Evolutionary conservation across 2,888 invertebrate genomes (phyloP), one percentile per base, ranked within the genome.

Genomic region (Sylvicola cinctus): DNA sequence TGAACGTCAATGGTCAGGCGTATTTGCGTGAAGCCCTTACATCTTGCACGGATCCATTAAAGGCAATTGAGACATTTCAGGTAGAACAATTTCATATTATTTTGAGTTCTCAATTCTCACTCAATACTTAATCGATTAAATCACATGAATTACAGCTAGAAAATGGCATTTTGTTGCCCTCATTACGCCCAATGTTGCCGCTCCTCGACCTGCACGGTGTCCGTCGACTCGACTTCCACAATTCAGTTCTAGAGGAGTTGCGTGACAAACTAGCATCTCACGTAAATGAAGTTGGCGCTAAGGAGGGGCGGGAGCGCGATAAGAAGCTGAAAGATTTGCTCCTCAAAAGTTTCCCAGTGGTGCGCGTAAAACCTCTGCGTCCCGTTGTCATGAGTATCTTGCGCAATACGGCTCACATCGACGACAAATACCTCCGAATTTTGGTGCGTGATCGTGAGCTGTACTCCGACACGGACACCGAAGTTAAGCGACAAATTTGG

Each of bases 21-120:
- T 80, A 70, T 52, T 64, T 90, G n/a, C 63, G 78, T 33, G 88
- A 93, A 56, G 83, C 91, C 10, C 64, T 95, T 12, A 91, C 91
- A 11, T 91, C 87, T 48, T 93, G 93, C 52, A 87, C 88, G 1
- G 93, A 96, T 61, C 95, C 95, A 10, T 55, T 95, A 27, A 88
- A 88, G 61, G 93, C 95, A n/a, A 96, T 96, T 41, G 91, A 93
- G 65, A 91, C 93, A 56, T 96, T 96, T 64, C 91, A 95, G 63
- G 74, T 74, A 53, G 45, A 40, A 39, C 34, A 34, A 12, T 36
- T 8, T 16, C 16, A 16, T 31, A 5, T 16, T 31, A 16, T 4
- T n/a, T n/a, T n/a, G n/a, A n/a, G n/a, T n/a, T 31, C 17, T 3
- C 11, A 12, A n/a, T n/a, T n/a, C n/a, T n/a, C n/a, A n/a, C 17